A percentile compares a stretch with the other conserved stretches of the same genome.
Conservation (phyloP, 2,113 vertebrate species). For the Excalfactoria chinensis region DNA sequence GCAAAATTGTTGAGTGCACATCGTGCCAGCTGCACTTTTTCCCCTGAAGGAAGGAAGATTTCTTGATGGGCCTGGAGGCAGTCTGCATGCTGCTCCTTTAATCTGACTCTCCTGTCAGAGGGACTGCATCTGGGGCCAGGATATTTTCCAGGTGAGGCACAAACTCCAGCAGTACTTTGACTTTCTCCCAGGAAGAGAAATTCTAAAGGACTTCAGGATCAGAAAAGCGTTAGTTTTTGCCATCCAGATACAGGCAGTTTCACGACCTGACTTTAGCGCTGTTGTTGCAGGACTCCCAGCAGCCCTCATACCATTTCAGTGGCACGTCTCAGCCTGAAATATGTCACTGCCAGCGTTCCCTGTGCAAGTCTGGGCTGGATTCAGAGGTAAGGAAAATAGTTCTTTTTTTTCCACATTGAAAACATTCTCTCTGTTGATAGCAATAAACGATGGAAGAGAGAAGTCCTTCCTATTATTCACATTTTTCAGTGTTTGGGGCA, state of each 20-base stretch:
- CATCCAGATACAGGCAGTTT: background rate
- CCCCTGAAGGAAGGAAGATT: background rate
- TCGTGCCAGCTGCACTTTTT: background rate
- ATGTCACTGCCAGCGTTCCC: background rate
- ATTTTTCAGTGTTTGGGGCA: background rate
- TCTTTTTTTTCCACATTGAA: slow-evolving; percentile 46
- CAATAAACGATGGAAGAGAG: slow-evolving; percentile 39
- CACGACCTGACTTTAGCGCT: fast-evolving
- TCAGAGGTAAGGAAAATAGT: background rate
- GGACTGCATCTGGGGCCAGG: background rate
- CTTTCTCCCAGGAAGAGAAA: background rate
- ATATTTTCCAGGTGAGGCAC: background rate
- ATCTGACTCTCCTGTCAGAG: background rate
- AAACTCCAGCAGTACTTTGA: background rate
- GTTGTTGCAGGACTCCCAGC: background rate
- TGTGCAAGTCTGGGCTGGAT: slow-evolving; percentile 1
- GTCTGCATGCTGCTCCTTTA: background rate
- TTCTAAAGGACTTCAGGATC: background rate
- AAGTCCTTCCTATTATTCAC: slow-evolving; percentile 1
- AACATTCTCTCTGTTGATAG: background rate
- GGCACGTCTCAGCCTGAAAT: slow-evolving; percentile 16
- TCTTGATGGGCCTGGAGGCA: background rate
- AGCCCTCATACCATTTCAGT: background rate
- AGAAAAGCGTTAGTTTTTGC: background rate
- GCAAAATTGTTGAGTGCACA: background rate